Conservation (phyloP, 2,888 invertebrate species). For the Mellilla xanthometata region DNA sequence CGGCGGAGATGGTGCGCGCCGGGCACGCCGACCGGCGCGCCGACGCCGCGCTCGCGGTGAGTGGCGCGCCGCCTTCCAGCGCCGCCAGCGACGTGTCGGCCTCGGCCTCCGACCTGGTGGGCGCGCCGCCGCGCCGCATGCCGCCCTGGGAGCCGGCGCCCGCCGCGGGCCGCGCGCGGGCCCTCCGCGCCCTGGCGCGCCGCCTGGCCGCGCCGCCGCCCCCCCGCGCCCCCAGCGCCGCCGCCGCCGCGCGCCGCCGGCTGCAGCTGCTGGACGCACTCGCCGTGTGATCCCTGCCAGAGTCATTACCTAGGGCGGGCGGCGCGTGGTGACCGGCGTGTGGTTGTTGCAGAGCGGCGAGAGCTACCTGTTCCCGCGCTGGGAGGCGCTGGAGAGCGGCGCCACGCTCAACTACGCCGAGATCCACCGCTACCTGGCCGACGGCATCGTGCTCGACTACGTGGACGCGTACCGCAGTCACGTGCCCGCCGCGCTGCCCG, state of each 20-base stretch:
- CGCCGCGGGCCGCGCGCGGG: neutral
- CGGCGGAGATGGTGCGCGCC: constrained; percentile 67
- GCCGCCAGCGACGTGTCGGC: constrained; percentile 45
- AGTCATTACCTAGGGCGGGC: neutral
- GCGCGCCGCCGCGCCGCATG: constrained; percentile 42
- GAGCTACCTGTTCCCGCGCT: constrained; percentile 77
- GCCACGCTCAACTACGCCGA: constrained; percentile 68
- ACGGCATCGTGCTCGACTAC: constrained; percentile 69
- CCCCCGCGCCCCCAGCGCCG: no score
- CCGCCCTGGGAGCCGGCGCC: constrained; percentile 41
- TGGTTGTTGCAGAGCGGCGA: constrained; percentile 60
- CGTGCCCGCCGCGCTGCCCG: constrained; percentile 51
- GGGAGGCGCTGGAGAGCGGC: constrained; percentile 77
- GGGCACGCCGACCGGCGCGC: constrained; percentile 69
- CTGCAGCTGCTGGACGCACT: neutral
- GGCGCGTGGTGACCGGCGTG: constrained; percentile 6
- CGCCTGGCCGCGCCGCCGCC: neutral
- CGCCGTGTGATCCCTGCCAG: no score
- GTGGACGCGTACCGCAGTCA: constrained; percentile 64
- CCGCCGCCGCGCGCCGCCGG: neutral
- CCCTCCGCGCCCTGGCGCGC: neutral
- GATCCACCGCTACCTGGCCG: constrained; percentile 61
- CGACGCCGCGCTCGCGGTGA: constrained; percentile 54
- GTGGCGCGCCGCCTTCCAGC: no score
- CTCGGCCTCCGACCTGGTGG: constrained; percentile 54